Evolutionary conservation across 2,888 invertebrate species (phyloP).

Genomic region (Phyllotreta striolata): DNA sequence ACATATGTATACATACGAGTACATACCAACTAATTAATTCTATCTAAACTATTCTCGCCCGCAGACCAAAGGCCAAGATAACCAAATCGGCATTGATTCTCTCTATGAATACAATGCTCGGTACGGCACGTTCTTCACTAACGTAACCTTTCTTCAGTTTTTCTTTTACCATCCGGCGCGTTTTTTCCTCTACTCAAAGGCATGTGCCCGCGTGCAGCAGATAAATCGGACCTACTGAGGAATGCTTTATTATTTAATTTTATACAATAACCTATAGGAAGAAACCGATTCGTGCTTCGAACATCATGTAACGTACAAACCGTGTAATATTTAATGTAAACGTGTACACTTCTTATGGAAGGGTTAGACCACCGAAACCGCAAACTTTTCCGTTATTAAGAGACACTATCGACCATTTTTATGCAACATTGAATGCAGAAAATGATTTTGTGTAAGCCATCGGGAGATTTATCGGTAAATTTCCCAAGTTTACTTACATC

Average conservation of each 20-base stretch:
- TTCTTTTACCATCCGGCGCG: not conserved
- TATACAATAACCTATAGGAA: conserved; percentile 2
- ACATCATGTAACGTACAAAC: no score
- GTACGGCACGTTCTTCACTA: conserved; percentile 23
- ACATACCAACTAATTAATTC: conserved; percentile 26
- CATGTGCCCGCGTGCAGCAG: conserved; percentile 11
- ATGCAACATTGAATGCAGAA: no score
- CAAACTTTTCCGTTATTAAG: no score
- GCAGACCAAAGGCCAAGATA: conserved; percentile 24
- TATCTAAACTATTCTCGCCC: conserved; percentile 15
- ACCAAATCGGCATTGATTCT: conserved; percentile 22
- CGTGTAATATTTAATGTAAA: no score
- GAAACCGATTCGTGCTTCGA: no score
- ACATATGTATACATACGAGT: not conserved
- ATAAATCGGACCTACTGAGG: conserved; percentile 1
- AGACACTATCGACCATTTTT: no score
- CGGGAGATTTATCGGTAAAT: no score
- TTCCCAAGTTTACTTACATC: no score
- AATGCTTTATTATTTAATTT: conserved; percentile 11
- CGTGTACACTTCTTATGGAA: no score
- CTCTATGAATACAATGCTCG: conserved; percentile 26
- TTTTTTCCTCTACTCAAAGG: conserved; percentile 1
- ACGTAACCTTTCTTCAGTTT: conserved; percentile 19
- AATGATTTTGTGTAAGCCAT: no score
- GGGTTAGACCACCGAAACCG: no score